A percentile compares a stretch with the other conserved stretches of the same genome.
Conservation (phyloP, 2,888 invertebrate genomes). For the Lycia hirtaria region DNA sequence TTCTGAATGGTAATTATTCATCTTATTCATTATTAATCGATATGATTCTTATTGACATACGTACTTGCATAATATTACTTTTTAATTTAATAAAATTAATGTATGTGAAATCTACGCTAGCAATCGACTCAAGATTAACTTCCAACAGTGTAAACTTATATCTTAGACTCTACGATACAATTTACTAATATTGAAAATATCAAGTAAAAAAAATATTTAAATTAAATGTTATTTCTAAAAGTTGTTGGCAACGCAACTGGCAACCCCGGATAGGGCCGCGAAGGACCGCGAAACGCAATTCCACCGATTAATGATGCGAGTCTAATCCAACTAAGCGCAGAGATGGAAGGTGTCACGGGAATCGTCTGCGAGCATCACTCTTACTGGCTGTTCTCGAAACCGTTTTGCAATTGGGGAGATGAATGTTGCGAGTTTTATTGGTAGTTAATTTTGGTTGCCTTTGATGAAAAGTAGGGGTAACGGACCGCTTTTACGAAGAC, state of each 20-base stretch:
- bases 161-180: too few relatives aligned
- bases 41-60: too few relatives aligned
- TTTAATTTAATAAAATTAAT: too few relatives aligned
- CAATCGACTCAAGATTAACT: too few relatives aligned
- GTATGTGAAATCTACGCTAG: too few relatives aligned
- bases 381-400: slow-evolving; percentile 63
- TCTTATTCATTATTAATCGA: too few relatives aligned
- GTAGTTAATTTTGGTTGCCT: slow-evolving; percentile 11
- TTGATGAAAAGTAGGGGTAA: slow-evolving; percentile 3
- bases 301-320: slow-evolving; percentile 80
- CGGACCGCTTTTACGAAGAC: not conserved
- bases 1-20: too few relatives aligned
- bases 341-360: slow-evolving; percentile 67
- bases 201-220: not conserved
- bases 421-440: slow-evolving; percentile 17
- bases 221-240: not conserved
- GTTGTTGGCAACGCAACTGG: slow-evolving; percentile 5
- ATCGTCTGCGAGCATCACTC: slow-evolving; percentile 62
- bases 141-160: too few relatives aligned
- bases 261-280: slow-evolving; percentile 24
- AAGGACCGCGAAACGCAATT: slow-evolving; percentile 66
- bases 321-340: slow-evolving; percentile 79
- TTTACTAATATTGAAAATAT: too few relatives aligned
- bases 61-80: too few relatives aligned
- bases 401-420: slow-evolving; percentile 34